Conservation (phyloP, 2,888 invertebrate genomes). For the Nomada goodeniana region DNA sequence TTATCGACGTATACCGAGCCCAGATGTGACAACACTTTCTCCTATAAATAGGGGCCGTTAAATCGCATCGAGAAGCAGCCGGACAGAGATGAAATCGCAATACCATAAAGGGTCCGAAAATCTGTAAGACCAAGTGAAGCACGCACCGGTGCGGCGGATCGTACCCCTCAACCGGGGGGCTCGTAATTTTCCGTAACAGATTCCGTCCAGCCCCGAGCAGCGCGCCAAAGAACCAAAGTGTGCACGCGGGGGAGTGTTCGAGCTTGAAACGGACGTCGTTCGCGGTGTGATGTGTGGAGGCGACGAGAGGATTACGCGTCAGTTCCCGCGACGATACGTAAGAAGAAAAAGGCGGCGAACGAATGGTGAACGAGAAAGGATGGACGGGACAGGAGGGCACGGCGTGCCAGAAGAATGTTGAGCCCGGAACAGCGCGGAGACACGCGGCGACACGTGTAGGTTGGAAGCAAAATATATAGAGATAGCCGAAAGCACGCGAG, state of each 20-base stretch:
- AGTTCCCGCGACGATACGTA: conserved; percentile 67
- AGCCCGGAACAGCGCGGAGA: conserved; percentile 78
- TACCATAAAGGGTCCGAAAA: conserved; percentile 1
- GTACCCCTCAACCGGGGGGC: background rate
- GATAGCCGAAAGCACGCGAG: conserved; percentile 69
- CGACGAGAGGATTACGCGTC: conserved; percentile 81
- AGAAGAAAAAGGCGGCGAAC: conserved; percentile 47
- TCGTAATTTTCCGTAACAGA: conserved; percentile 44
- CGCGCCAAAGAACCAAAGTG: background rate
- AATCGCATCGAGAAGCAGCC: background rate
- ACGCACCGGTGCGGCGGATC: background rate
- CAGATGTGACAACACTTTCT: too few relatives aligned
- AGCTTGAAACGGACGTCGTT: conserved; percentile 36
- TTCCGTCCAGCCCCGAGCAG: conserved; percentile 1
- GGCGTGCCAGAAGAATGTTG: conserved; percentile 76
- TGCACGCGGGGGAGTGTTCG: conserved; percentile 40
- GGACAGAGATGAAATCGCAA: conserved; percentile 5
- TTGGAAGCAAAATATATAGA: conserved; percentile 75
- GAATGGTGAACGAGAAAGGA: conserved; percentile 53
- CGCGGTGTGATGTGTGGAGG: conserved; percentile 61
- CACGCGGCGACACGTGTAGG: conserved; percentile 82
- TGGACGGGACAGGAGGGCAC: conserved; percentile 43
- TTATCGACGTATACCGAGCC: too few relatives aligned
- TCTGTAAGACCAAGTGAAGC: background rate
- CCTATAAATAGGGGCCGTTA: too few relatives aligned